A percentile compares a stretch with the other conserved stretches of the same genome.
phyloP scores from a whole-genome alignment of 53 echinoderm and acorn worm species.

The Actinopyga echinites region DNA sequence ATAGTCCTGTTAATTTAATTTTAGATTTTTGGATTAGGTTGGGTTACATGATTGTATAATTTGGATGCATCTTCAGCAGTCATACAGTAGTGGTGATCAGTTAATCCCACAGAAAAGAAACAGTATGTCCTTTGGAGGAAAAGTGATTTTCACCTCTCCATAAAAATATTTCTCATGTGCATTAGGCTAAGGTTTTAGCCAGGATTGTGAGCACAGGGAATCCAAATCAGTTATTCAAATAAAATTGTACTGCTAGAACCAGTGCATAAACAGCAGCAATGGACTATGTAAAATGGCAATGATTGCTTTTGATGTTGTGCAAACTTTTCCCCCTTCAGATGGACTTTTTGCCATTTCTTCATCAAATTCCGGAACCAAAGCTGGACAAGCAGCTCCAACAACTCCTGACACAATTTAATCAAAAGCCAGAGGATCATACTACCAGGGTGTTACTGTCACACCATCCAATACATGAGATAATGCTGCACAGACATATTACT shows the following conservation, averaged over 20 bases:
- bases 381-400: conserved; percentile 45
- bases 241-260: background rate
- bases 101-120: too few relatives aligned
- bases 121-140: too few relatives aligned
- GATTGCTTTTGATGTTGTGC: background rate
- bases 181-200: too few relatives aligned
- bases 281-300: too few relatives aligned
- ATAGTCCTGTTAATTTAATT: too few relatives aligned
- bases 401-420: conserved; percentile 36
- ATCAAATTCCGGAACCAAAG: conserved; percentile 54
- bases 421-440: conserved; percentile 29
- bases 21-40: too few relatives aligned
- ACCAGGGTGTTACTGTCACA: conserved; percentile 68
- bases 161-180: too few relatives aligned
- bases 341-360: conserved; percentile 64
- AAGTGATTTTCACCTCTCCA: too few relatives aligned
- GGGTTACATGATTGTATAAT: too few relatives aligned
- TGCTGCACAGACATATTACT: conserved; percentile 88
- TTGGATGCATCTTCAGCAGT: too few relatives aligned
- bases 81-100: too few relatives aligned
- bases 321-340: conserved; percentile 33
- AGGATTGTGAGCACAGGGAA: too few relatives aligned
- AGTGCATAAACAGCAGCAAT: background rate
- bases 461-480: conserved; percentile 61
- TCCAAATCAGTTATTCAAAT: background rate